Evolutionary conservation across 1,140 invertebrate genomes (phyloP), one percentile per base, ranked within the genome.

Genomic region (Chelonus insularis): DNA sequence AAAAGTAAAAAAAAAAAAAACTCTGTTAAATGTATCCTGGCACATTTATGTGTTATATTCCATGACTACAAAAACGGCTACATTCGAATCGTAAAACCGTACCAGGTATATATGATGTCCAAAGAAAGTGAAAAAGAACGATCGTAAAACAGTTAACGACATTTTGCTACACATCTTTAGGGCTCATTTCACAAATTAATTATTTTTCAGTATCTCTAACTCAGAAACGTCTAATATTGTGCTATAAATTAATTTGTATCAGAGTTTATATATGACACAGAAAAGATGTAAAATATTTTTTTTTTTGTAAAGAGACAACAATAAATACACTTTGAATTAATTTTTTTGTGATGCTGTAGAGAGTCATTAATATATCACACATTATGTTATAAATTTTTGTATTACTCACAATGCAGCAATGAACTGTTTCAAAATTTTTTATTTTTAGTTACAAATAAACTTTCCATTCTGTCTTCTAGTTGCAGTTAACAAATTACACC

Each of bases 21-120:
- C 41, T 29, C 18, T 18, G 45, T 32, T n/a, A 41, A 23, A 45
- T 32, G 39, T 51, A 60, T 60, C 50, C 37, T 50, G 34, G 16
- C 20, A 11, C 12, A 34, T 9, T 37, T 14, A 39, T 36, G 47
- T 23, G 51, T 43, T 32, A 45, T 50, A 23, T 59, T 11, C n/a
- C 37, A 51, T 58, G 23, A n/a, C 58, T 32, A 58, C 57, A 23
- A 37, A 64, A 60, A 55, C 45, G 48, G 29, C 36, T 52, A 43
- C 37, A 60, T 14, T 21, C 7, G 14, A 29, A 9, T 48, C 52
- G 51, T 50, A 60, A 57, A 60, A 60, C 45, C 20, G 36, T 45
- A 20, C 9, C 32, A 43, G 43, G 39, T 6, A 37, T 18, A 61
- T 60, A 18, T 51, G 36, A 60, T 34, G 37, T 54, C 50, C 2